These are phyloP conservation scores for Achroia grisella DNA, from an alignment of 1,140 invertebrate genomes.

Conservation along the genomic window DNA sequence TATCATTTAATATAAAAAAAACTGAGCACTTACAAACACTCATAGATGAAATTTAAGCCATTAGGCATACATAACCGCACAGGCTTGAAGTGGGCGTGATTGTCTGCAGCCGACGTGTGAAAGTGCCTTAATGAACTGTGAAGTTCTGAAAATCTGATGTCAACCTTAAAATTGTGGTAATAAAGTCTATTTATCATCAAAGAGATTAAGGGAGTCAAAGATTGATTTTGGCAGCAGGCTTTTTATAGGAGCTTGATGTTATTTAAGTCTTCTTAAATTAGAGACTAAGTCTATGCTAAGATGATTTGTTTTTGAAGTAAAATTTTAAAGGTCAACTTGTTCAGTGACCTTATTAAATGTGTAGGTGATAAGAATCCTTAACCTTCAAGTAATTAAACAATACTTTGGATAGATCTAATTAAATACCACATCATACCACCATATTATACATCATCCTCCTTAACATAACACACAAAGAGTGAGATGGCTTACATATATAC, in stretches of 20 bases:
- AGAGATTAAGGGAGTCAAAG: conserved; percentile 26
- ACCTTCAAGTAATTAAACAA: no score
- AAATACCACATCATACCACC: no score
- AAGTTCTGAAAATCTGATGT: conserved; percentile 18
- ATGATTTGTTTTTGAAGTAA: no score
- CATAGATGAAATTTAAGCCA: conserved; percentile 35
- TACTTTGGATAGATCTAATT: no score
- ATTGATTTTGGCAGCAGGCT: conserved; percentile 9
- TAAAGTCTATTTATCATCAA: conserved; percentile 24
- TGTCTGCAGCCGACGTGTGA: conserved; percentile 32
- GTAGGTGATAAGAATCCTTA: no score
- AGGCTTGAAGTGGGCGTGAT: conserved; percentile 37
- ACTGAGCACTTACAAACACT: conserved; percentile 22
- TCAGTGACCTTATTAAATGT: no score
- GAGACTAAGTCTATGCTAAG: no score
- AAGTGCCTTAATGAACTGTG: conserved; percentile 50
- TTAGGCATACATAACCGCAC: conserved; percentile 34
- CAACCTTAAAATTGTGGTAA: conserved; percentile 27
- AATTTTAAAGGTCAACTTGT: no score
- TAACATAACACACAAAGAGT: no score
- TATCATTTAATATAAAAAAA: no score
- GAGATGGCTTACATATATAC: no score
- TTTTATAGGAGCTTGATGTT: background rate
- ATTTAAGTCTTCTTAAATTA: background rate
- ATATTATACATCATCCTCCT: no score